Evolutionary conservation across 2,888 invertebrate genomes (phyloP), one percentile per base, ranked within the genome.

Genomic region (Onchidella celtica): DNA sequence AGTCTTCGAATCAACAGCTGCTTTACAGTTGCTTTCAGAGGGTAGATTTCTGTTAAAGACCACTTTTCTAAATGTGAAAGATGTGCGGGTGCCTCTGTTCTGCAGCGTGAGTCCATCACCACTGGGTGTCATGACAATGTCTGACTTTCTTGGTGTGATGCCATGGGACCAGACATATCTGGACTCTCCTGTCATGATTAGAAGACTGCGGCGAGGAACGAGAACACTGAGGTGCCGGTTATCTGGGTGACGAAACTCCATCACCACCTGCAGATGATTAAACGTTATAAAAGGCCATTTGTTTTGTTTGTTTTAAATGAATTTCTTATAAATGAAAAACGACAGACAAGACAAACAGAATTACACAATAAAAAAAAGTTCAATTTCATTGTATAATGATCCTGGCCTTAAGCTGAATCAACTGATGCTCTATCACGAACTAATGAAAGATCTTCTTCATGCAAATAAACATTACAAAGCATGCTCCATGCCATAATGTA

Each of bases 91-190:
- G 29, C 87, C 90, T 83, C 93, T 85, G 14, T 87, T 85, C 32
- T 86, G 69, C n/a, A 92, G 84, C 32, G 95, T 95, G 36, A 95
- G 90, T 3, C 95, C 95, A 34, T 80, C 29, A 61, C 94, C 94
- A 70, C 89, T 85, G 59, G 91, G 84, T 1, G 94, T 94, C 89
- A 95, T 95, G 66, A 96, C 91, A 17, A 96, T 94, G 92, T 99
- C 99, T 88, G 95, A 96, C 82, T 95, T 95, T 85, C 97, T 95
- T 0, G 97, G 96, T 40, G 96, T 96, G 86, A 99, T 99, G 14
- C 91, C 92, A 87, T 93, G 93, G 66, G 91, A 89, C 93, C 93
- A 93, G 21, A 90, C 75, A 83, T 94, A 96, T 93, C 97, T 95
- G 0, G 96, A 95, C 91, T 97, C 96, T 0, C 95, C 96, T 24